Evolutionary conservation across 2,888 invertebrate genomes (phyloP).

Genomic region (Campoletis raptor): DNA sequence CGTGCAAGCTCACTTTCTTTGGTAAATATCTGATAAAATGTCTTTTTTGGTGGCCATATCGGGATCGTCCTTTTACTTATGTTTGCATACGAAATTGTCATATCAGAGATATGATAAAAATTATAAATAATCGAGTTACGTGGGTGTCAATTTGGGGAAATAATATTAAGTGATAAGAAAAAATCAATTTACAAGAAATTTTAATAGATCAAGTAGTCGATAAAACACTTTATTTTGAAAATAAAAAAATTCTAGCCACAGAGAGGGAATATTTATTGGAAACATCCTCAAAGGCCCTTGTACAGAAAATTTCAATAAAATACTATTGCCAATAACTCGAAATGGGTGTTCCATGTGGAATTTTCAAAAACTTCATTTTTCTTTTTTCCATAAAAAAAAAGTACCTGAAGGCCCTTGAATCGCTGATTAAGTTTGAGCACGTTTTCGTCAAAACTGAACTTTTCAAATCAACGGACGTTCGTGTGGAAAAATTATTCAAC

Average conservation of each 20-base stretch:
- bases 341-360: too few relatives aligned
- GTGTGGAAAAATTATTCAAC: too few relatives aligned
- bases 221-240: not conserved
- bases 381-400: too few relatives aligned
- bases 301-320: not conserved
- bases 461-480: too few relatives aligned
- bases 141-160: not conserved
- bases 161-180: not conserved
- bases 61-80: not conserved
- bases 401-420: too few relatives aligned
- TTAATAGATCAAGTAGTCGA: not conserved
- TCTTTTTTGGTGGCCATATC: conserved; percentile 9
- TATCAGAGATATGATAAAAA: not conserved
- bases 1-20: conserved; percentile 34
- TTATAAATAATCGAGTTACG: not conserved
- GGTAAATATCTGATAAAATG: conserved; percentile 30
- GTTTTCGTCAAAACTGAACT: too few relatives aligned
- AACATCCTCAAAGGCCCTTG: not conserved
- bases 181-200: not conserved
- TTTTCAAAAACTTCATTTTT: too few relatives aligned
- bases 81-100: not conserved
- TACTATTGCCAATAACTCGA: not conserved
- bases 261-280: not conserved
- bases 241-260: not conserved
- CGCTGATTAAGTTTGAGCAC: too few relatives aligned